Evolutionary conservation across 2,888 invertebrate genomes (phyloP), one percentile per base, ranked within the genome.

Genomic region (Sabellastarte sp.): DNA sequence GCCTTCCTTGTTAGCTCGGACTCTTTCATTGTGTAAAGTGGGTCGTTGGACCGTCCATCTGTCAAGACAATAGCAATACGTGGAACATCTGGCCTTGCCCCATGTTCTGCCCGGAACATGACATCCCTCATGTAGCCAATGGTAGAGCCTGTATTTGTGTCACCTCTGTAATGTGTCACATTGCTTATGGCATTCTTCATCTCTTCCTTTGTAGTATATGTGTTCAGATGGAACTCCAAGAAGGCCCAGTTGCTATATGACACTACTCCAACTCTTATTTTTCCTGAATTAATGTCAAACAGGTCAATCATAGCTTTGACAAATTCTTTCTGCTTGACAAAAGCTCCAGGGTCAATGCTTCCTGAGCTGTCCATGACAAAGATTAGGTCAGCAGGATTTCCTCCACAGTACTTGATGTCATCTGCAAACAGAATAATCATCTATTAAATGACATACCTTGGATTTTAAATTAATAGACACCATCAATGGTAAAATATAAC

Each of bases 331-430:
- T 76, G 76, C 29, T 74, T 73, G 57, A 65, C 66, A 65, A 76
- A 80, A 64, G 80, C 76, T 0, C 68, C 67, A 3, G 69, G 59
- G 67, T 74, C 75, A 63, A 80, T 77, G 32, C 77, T 78, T 53
- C 63, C 63, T 50, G 64, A 64, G 3, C 66, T 66, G 60, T 69
- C 69, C 56, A 76, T 67, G 2, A 76, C 66, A 59, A 79, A 78
- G 66, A 79, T 68, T 29, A 77, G 69, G 65, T 79, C 79, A 28
- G 75, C 74, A 20, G 69, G 65, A 20, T 60, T 57, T 15, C 57
- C 61, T 24, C 66, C 65, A 32, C 67, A 67, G 20, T 31, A 29
- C 41, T 41, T 20, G 10, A 41, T n/a, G n/a, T n/a, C n/a, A n/a
- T n/a, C n/a, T n/a, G n/a, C n/a, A n/a, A n/a, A n/a, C n/a, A n/a